A percentile compares a stretch with the other conserved stretches of the same genome.
Conservation (phyloP, 2,888 invertebrate species). For the Anaspis maculata region DNA sequence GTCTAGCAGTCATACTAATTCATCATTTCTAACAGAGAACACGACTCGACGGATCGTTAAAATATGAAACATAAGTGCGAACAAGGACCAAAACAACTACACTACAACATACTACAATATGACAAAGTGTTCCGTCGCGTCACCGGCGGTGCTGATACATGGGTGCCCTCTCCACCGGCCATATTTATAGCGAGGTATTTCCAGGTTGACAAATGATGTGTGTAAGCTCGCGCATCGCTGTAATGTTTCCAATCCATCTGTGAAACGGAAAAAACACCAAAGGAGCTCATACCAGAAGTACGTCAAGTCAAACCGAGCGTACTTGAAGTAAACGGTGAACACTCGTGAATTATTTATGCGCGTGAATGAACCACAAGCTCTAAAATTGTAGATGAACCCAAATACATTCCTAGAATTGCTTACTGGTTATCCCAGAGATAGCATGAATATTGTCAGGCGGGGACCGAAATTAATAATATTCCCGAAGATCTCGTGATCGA, state of each 20-base stretch:
- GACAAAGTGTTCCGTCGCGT: constrained; percentile 32
- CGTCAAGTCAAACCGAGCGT: too few species aligned
- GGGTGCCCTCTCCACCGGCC: constrained; percentile 2
- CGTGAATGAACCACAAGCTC: too few species aligned
- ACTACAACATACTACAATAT: constrained; percentile 16
- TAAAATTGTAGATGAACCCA: too few species aligned
- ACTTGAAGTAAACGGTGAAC: too few species aligned
- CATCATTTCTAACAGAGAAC: constrained; percentile 28
- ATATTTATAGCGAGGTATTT: constrained; percentile 31
- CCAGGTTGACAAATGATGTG: constrained; percentile 33
- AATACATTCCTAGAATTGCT: too few species aligned
- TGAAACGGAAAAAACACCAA: constrained; percentile 26
- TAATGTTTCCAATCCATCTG: constrained; percentile 29
- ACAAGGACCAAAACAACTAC: constrained; percentile 30
- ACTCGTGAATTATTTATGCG: too few species aligned
- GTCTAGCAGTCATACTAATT: constrained; percentile 26
- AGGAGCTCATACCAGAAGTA: too few species aligned
- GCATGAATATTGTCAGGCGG: too few species aligned
- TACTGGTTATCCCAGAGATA: too few species aligned
- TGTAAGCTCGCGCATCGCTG: constrained; percentile 26
- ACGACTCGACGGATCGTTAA: constrained; percentile 33
- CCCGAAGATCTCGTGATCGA: too few species aligned
- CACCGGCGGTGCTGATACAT: too few species aligned
- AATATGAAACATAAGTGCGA: constrained; percentile 37
- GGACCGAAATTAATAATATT: too few species aligned